phyloP scores from a whole-genome alignment of 2,888 invertebrate species.

The Pelosia muscerda region DNA sequence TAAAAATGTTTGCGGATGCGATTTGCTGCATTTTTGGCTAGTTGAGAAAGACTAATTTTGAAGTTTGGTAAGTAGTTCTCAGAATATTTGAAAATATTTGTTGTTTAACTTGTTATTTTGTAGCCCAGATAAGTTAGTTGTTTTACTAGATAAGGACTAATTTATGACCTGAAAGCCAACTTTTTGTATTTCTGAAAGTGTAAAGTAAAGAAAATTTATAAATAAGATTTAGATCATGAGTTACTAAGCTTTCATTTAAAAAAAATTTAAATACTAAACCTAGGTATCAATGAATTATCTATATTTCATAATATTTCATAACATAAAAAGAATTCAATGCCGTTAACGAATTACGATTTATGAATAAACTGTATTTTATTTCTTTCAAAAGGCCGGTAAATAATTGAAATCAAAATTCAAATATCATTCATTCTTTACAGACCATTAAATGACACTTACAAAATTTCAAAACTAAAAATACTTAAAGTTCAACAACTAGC shows the following conservation, averaged over 20 bases:
- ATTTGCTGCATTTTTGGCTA: conserved; percentile 48
- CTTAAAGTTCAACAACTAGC: no score
- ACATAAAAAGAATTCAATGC: background rate
- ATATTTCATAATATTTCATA: background rate
- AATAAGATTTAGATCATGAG: no score
- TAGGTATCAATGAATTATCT: background rate
- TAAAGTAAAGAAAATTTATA: background rate
- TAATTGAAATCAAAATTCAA: no score
- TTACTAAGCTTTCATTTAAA: no score
- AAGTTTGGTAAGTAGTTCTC: conserved; percentile 43
- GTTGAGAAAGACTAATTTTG: conserved; percentile 25
- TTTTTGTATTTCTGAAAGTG: background rate
- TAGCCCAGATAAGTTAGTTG: background rate
- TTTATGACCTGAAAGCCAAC: background rate
- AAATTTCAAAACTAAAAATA: no score
- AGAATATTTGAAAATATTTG: background rate
- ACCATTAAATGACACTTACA: no score
- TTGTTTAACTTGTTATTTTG: conserved; percentile 1
- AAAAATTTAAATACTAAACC: no score
- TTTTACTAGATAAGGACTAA: background rate
- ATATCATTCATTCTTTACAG: no score
- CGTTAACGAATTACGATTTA: no score
- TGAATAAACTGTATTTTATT: no score
- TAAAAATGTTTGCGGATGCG: conserved; percentile 45
- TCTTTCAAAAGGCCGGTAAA: no score